Conservation (phyloP, 2,888 invertebrate species). For the Cyaniris semiargus region DNA sequence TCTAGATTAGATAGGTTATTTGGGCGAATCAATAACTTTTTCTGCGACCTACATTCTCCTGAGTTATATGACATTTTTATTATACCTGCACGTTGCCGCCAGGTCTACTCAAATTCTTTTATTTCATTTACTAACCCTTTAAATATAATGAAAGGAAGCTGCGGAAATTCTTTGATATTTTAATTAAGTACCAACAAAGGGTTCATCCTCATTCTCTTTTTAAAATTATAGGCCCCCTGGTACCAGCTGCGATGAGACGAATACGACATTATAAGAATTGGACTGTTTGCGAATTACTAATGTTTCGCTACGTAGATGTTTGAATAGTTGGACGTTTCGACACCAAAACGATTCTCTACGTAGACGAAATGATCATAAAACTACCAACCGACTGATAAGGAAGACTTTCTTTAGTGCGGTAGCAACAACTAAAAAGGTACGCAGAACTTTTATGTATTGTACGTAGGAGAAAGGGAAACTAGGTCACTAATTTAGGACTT, state of each 20-base stretch:
- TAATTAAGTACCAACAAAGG: background rate
- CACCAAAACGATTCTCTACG: too few relatives aligned
- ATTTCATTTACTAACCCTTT: background rate
- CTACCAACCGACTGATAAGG: too few relatives aligned
- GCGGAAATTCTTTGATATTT: background rate
- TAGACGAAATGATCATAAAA: too few relatives aligned
- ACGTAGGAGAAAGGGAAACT: background rate
- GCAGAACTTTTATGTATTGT: background rate
- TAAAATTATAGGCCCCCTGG: background rate
- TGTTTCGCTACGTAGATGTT: too few relatives aligned
- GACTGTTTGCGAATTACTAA: background rate
- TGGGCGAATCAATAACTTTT: background rate
- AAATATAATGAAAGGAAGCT: background rate
- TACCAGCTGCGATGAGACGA: background rate
- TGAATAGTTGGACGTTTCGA: too few relatives aligned
- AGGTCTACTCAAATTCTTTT: background rate
- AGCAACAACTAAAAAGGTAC: background rate
- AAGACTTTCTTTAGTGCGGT: background rate
- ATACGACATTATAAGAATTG: background rate
- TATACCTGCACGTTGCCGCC: background rate
- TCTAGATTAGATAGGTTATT: background rate
- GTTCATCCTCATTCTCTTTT: background rate
- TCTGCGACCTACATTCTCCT: background rate
- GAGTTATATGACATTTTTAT: background rate
- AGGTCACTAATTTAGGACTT: slow-evolving; percentile 19